phyloP scores from a whole-genome alignment of 2,888 invertebrate species.

The Malthinus flaveolus region DNA sequence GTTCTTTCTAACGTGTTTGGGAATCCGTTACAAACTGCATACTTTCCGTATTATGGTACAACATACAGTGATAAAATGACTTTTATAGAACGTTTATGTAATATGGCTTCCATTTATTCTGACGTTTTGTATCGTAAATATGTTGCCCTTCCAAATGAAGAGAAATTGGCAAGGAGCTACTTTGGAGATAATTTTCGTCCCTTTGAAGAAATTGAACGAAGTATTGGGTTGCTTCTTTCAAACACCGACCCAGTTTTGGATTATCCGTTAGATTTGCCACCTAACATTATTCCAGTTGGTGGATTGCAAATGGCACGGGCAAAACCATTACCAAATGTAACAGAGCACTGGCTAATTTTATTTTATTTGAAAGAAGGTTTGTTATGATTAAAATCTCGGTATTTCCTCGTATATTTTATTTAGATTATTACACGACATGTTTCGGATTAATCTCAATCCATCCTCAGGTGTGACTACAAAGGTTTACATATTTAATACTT shows the following conservation, averaged over 20 bases:
- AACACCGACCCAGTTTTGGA: conserved; percentile 43
- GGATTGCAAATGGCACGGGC: conserved; percentile 44
- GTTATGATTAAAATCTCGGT: too few species aligned
- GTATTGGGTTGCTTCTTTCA: conserved; percentile 40
- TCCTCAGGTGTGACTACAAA: too few species aligned
- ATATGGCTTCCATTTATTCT: conserved; percentile 26
- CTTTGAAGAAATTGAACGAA: conserved; percentile 36
- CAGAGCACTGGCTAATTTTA: background rate
- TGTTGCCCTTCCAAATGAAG: conserved; percentile 24
- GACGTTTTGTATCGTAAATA: conserved; percentile 22
- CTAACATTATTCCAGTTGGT: conserved; percentile 49
- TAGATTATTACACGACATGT: too few species aligned
- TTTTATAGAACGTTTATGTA: conserved; percentile 36
- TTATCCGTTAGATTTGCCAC: conserved; percentile 42
- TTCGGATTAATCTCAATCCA: too few species aligned
- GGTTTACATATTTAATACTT: too few species aligned
- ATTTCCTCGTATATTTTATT: too few species aligned
- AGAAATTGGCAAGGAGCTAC: conserved; percentile 30
- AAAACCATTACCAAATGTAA: conserved; percentile 40
- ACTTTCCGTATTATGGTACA: conserved; percentile 36
- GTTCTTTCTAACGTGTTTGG: conserved; percentile 28
- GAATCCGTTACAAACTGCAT: conserved; percentile 35
- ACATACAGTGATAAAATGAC: conserved; percentile 35
- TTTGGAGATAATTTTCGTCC: conserved; percentile 38
- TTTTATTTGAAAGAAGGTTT: too few species aligned